phyloP scores from a whole-genome alignment of 1,140 invertebrate genomes.

The Centruroides sculpturatus region DNA sequence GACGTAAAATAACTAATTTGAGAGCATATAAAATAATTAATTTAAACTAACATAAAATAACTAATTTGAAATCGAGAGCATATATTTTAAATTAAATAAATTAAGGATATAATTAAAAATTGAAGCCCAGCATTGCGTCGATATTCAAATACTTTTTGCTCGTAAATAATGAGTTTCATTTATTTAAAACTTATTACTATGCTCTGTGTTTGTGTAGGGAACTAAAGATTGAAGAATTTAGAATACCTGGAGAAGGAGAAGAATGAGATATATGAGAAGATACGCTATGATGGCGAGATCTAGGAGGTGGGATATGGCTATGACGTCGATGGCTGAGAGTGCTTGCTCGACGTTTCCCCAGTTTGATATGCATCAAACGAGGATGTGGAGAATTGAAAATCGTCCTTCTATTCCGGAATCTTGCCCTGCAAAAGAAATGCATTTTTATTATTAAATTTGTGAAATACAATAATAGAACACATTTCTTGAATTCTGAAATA shows the following conservation, averaged over 20 bases:
- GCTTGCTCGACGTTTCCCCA: slow-evolving; percentile 14
- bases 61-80: too few relatives aligned
- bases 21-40: too few relatives aligned
- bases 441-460: not conserved
- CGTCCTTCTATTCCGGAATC: slow-evolving; percentile 77
- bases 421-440: slow-evolving; percentile 45
- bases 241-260: slow-evolving; percentile 17
- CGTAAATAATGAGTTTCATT: too few relatives aligned
- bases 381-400: slow-evolving; percentile 92
- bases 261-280: slow-evolving; percentile 24
- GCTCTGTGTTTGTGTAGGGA: too few relatives aligned
- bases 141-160: too few relatives aligned
- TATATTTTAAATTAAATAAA: too few relatives aligned
- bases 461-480: slow-evolving; percentile 1
- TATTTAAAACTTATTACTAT: too few relatives aligned
- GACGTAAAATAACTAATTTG: too few relatives aligned
- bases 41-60: too few relatives aligned
- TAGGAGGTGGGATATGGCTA: slow-evolving; percentile 9
- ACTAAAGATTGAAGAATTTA: too few relatives aligned
- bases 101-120: too few relatives aligned
- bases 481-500: not conserved
- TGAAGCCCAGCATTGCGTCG: too few relatives aligned
- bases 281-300: slow-evolving; percentile 12
- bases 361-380: slow-evolving; percentile 24
- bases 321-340: not conserved